Conservation (phyloP, 2,888 invertebrate species). For the Carcina quercana region DNA sequence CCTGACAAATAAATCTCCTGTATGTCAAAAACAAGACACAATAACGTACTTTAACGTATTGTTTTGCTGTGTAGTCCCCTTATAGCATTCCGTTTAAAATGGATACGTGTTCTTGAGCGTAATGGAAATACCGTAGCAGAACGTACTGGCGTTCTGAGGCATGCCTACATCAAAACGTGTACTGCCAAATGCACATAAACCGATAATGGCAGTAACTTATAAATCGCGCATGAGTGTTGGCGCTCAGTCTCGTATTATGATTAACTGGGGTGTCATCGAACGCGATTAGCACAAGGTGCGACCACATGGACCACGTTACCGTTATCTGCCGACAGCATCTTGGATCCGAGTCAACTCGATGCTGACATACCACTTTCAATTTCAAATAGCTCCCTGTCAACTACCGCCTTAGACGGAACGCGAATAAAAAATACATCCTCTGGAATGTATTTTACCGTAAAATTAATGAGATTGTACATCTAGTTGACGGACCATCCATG, state of each 20-base stretch:
- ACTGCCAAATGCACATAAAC: conserved; percentile 46
- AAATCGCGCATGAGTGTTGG: conserved; percentile 28
- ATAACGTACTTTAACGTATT: conserved; percentile 4
- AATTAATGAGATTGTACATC: too few species aligned
- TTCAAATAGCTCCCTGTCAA: conserved; percentile 22
- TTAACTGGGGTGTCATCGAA: conserved; percentile 44
- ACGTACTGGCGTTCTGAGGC: conserved; percentile 20
- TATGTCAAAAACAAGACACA: conserved; percentile 16
- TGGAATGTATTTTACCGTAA: too few species aligned
- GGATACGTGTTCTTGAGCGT: conserved; percentile 20
- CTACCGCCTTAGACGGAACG: not conserved
- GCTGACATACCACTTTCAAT: conserved; percentile 52
- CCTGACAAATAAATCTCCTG: conserved; percentile 29
- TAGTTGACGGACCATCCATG: too few species aligned
- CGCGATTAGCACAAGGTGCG: conserved; percentile 36
- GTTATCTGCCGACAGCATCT: conserved; percentile 68
- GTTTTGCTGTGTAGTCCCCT: conserved; percentile 3
- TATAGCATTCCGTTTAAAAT: conserved; percentile 6
- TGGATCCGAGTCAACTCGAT: conserved; percentile 62
- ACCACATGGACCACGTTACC: conserved; percentile 52
- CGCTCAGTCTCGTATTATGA: conserved; percentile 31
- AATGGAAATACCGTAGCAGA: conserved; percentile 24
- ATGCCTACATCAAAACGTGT: conserved; percentile 21
- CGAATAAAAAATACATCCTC: too few species aligned
- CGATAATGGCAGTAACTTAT: conserved; percentile 43